These are phyloP conservation scores for Noctua comes DNA, from an alignment of 2,888 invertebrate species.

Conservation along the genomic window DNA sequence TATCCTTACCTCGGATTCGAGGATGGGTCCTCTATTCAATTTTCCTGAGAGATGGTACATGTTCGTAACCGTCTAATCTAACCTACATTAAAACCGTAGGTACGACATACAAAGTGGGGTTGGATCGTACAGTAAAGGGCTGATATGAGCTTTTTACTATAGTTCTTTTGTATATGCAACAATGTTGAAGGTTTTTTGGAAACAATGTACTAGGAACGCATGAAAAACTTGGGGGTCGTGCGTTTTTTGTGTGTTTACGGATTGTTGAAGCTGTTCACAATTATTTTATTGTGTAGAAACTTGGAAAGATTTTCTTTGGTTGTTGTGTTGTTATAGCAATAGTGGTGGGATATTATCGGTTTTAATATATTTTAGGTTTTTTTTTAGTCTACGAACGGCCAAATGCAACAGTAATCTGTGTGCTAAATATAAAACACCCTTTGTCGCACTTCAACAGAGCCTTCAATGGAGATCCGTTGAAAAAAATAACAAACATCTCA, in stretches of 20 bases:
- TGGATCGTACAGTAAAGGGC: conserved; percentile 25
- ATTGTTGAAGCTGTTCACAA: conserved; percentile 1
- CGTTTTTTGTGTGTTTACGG: conserved; percentile 6
- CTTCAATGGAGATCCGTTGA: neutral
- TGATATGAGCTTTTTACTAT: conserved; percentile 34
- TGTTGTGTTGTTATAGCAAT: neutral
- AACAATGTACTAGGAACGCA: conserved; percentile 27
- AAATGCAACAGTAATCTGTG: neutral
- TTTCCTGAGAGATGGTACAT: conserved; percentile 58
- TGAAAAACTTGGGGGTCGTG: neutral
- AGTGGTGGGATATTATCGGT: neutral
- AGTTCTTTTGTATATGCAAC: conserved; percentile 37
- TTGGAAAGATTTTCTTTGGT: neutral
- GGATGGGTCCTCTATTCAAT: conserved; percentile 66
- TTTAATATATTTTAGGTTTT: neutral
- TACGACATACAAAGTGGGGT: conserved; percentile 47
- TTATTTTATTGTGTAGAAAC: neutral
- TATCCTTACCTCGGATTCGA: conserved; percentile 60
- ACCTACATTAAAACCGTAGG: conserved; percentile 55
- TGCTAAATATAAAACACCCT: neutral
- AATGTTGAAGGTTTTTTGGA: conserved; percentile 30
- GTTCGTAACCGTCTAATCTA: conserved; percentile 54
- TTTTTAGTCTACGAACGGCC: neutral
- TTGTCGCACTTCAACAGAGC: neutral
- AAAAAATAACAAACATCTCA: neutral